Conservation (phyloP, 1,140 invertebrate genomes). For the Cardiocondyla obscurior region DNA sequence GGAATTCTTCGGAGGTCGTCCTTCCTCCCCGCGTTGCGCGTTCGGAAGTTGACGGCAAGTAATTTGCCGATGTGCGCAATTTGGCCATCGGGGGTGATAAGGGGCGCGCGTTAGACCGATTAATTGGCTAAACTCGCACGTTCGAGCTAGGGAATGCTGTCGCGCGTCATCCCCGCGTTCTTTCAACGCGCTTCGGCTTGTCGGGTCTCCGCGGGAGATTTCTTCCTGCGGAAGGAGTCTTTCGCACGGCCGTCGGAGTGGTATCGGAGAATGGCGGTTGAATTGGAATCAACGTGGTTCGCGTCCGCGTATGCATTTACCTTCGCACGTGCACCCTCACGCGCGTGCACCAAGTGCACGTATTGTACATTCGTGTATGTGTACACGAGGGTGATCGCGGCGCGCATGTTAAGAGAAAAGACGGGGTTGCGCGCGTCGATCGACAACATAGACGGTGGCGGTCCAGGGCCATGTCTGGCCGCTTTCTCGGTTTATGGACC, state of each 20-base stretch:
- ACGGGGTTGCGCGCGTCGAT: conserved; percentile 57
- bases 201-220: background rate
- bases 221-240: too few relatives aligned
- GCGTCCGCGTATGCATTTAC: background rate
- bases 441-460: conserved; percentile 57
- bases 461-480: conserved; percentile 60
- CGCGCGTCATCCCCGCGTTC: background rate
- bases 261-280: background rate
- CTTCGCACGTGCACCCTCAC: conserved; percentile 27
- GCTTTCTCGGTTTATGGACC: conserved; percentile 71
- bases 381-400: background rate
- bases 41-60: background rate
- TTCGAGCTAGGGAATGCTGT: background rate
- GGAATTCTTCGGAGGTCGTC: conserved; percentile 29
- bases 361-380: background rate
- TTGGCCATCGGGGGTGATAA: background rate
- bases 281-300: conserved; percentile 18
- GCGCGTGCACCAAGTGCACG: background rate
- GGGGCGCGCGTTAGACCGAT: background rate
- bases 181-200: background rate
- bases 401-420: background rate
- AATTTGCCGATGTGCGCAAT: background rate
- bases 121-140: background rate
- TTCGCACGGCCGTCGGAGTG: background rate
- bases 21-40: background rate